Conservation (phyloP, 2,797 vertebrate genomes). For the Leptoclinus maculatus region DNA sequence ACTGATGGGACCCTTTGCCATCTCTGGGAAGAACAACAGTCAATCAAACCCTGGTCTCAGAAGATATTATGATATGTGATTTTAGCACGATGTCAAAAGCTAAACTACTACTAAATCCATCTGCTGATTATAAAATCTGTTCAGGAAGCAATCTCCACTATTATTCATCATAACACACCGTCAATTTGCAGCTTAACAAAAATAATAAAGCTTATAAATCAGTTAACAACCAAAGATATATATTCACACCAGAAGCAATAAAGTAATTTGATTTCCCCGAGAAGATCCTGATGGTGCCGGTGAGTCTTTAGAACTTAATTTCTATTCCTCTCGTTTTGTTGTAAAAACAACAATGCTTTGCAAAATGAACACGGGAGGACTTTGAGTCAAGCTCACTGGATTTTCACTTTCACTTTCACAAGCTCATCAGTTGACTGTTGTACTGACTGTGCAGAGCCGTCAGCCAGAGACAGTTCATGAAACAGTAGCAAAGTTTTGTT, state of each 20-base stretch:
- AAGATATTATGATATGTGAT: neutral
- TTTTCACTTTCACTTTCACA: neutral
- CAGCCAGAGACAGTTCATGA: neutral
- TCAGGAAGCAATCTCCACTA: neutral
- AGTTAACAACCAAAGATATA: too few relatives aligned
- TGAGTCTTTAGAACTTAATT: too few relatives aligned
- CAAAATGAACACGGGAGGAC: neutral
- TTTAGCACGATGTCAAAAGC: neutral
- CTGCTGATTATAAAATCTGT: neutral
- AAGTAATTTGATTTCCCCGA: too few relatives aligned
- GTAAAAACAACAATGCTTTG: neutral
- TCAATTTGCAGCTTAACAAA: too few relatives aligned
- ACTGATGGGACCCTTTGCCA: slow-evolving; percentile 98
- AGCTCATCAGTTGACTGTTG: too few relatives aligned
- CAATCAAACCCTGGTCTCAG: neutral
- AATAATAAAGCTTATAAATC: too few relatives aligned
- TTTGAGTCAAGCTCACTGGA: neutral
- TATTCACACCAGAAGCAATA: too few relatives aligned
- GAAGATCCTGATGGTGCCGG: too few relatives aligned
- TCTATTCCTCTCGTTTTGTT: too few relatives aligned
- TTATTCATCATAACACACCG: too few relatives aligned
- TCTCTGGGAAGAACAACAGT: slow-evolving; percentile 84
- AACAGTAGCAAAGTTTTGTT: neutral
- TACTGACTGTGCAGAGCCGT: neutral
- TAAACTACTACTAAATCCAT: neutral